phyloP scores from a whole-genome alignment of 2,797 vertebrate species.

The Dromococcyx pavoninus region DNA sequence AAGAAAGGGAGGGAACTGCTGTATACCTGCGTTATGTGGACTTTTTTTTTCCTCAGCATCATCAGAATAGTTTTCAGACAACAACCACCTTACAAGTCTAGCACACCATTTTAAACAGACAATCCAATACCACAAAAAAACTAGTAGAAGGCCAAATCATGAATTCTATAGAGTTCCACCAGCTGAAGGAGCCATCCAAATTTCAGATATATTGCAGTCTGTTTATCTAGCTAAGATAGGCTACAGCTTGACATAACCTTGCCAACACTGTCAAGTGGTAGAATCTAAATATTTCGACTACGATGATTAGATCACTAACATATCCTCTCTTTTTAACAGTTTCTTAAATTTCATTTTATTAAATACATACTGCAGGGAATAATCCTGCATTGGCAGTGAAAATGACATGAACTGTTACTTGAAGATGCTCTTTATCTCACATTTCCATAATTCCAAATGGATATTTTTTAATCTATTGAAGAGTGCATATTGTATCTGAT shows the following conservation, averaged over 20 bases:
- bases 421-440: neutral
- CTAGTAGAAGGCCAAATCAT: neutral
- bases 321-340: neutral
- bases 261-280: neutral
- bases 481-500: neutral
- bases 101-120: neutral
- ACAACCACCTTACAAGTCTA: neutral
- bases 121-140: neutral
- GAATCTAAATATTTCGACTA: constrained; percentile 27
- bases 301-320: neutral
- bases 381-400: neutral
- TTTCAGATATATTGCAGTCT: neutral
- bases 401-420: neutral
- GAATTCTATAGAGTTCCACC: neutral
- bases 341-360: constrained; percentile 37
- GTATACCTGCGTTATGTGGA: neutral
- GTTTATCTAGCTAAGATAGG: neutral
- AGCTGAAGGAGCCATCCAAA: neutral
- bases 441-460: neutral
- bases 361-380: neutral
- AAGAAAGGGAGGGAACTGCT: neutral
- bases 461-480: neutral
- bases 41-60: neutral
- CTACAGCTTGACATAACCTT: neutral
- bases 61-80: neutral